Conservation (phyloP, 2,888 invertebrate species). For the Eupithecia abbreviata region DNA sequence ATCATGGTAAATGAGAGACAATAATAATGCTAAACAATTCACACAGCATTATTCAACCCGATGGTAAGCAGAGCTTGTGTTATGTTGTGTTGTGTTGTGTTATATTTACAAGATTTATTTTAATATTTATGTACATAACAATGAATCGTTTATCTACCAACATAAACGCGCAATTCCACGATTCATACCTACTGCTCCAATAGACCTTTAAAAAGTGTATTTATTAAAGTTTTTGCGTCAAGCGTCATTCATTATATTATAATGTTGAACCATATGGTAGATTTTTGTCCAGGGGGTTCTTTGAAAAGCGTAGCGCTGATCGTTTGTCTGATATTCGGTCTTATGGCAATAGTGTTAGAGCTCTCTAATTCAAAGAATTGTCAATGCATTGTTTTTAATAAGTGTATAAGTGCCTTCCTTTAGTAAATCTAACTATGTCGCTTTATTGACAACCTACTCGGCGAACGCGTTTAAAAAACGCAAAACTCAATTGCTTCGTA, state of each 20-base stretch:
- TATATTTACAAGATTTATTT: background rate
- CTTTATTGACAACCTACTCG: background rate
- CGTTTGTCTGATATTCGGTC: background rate
- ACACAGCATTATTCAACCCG: too few species aligned
- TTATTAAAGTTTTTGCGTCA: background rate
- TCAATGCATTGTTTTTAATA: background rate
- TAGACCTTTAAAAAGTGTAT: background rate
- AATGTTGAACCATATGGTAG: too few species aligned
- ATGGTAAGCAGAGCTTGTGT: too few species aligned
- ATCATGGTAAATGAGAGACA: too few species aligned
- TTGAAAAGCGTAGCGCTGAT: slow-evolving; percentile 3
- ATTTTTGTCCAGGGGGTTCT: background rate
- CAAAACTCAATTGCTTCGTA: background rate
- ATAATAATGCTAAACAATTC: too few species aligned
- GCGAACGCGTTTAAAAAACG: background rate
- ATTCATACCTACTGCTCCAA: background rate
- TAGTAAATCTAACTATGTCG: background rate
- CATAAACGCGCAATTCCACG: background rate
- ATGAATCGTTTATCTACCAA: background rate
- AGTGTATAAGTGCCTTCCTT: background rate
- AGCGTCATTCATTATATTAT: too few species aligned
- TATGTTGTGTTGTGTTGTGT: too few species aligned
- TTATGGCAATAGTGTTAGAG: background rate
- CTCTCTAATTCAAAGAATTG: background rate
- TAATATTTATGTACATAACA: background rate